Percentiles rank a stretch among this genome's conserved stretches.
These are phyloP conservation scores for Seriola aureovittata DNA, from an alignment of 2,113 vertebrate genomes.

Conservation along the genomic window DNA sequence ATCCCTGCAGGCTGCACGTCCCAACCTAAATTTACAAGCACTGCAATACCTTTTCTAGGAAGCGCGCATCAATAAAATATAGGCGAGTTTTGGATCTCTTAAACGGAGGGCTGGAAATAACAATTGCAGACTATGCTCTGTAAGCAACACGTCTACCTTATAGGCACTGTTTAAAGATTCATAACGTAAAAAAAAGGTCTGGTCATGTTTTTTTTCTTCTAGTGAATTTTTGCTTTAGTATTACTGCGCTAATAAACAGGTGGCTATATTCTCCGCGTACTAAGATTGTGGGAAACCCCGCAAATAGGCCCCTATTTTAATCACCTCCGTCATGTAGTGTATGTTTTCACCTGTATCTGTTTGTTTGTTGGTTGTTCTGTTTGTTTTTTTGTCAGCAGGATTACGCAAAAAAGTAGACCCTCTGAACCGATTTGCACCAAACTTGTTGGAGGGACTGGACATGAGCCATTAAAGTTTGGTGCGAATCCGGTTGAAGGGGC, in stretches of 20 bases:
- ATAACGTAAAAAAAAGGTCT: slow-evolving; percentile 5
- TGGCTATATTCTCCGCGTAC: neutral
- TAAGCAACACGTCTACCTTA: slow-evolving; percentile 66
- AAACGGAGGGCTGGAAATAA: slow-evolving; percentile 75
- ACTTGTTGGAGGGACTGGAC: no score
- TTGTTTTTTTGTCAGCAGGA: no score
- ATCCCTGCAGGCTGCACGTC: slow-evolving; percentile 62
- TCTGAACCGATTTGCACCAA: no score
- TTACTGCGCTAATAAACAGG: slow-evolving; percentile 16
- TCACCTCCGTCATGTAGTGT: no score
- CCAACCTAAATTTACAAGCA: slow-evolving; percentile 68
- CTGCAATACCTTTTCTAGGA: slow-evolving; percentile 51
- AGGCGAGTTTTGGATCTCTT: slow-evolving; percentile 64
- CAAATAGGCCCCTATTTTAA: neutral
- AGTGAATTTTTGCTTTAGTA: slow-evolving; percentile 18
- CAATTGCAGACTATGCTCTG: slow-evolving; percentile 61
- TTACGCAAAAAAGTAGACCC: no score
- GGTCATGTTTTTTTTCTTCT: neutral
- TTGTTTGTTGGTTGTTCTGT: no score
- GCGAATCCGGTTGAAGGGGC: no score
- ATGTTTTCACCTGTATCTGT: no score
- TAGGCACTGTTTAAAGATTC: slow-evolving; percentile 59
- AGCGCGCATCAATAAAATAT: slow-evolving; percentile 75
- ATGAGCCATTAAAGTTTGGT: no score
- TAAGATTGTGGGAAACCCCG: neutral